phyloP scores from a whole-genome alignment of 2,888 invertebrate genomes.

The Caenorhabditis becei region DNA sequence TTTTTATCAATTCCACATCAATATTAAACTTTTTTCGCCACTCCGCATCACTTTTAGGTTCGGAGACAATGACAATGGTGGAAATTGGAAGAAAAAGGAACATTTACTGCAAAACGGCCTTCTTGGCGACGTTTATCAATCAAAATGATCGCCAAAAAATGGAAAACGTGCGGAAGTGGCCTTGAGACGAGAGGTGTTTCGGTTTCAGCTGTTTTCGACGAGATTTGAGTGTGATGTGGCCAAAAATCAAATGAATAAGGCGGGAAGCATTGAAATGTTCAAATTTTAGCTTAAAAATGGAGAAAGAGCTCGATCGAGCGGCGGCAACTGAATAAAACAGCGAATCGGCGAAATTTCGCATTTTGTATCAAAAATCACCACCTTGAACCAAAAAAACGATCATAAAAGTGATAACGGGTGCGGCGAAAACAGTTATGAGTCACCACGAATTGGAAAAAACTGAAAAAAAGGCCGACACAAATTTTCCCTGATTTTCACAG shows the following conservation, averaged over 20 bases:
- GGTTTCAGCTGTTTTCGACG: background rate
- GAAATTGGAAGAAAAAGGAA: constrained; percentile 2
- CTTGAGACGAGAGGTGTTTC: background rate
- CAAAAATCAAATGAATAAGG: background rate
- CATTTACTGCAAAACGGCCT: constrained; percentile 6
- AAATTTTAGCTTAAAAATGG: no score
- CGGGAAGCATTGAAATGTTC: no score
- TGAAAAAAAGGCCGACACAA: background rate
- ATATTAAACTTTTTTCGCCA: background rate
- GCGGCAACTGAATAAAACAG: no score
- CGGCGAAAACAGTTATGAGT: background rate
- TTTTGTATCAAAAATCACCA: no score
- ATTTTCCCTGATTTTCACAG: background rate
- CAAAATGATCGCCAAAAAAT: constrained; percentile 3
- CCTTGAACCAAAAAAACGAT: no score
- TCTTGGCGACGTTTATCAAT: constrained; percentile 17
- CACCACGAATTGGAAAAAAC: background rate
- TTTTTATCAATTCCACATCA: no score
- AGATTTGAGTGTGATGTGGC: background rate
- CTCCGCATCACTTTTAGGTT: no score
- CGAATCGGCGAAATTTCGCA: no score
- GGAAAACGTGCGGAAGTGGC: background rate
- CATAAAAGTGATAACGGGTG: background rate
- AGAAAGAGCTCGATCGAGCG: background rate
- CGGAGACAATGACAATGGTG: constrained; percentile 2